Percentiles rank a stretch among this genome's conserved stretches.
phyloP scores from a whole-genome alignment of 2,113 vertebrate genomes.

The Verasper variegatus region DNA sequence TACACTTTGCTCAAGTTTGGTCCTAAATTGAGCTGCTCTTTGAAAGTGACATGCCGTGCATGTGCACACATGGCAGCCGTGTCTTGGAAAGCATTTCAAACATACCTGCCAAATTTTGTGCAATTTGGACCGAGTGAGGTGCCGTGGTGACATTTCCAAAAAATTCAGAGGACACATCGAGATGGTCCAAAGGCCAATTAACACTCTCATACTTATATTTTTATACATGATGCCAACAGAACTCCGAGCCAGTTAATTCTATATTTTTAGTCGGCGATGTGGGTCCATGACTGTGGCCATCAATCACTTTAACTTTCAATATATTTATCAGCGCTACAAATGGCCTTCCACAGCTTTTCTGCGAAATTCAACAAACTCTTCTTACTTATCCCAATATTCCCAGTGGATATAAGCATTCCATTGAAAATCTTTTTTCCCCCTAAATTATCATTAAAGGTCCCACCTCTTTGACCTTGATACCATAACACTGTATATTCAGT shows the following conservation, averaged over 20 bases:
- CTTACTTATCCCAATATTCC: slow-evolving; percentile 29
- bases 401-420: slow-evolving; percentile 5
- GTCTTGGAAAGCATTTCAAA: slow-evolving; percentile 10
- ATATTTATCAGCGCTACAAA: slow-evolving; percentile 33
- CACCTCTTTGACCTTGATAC: too few relatives aligned
- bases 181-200: slow-evolving; percentile 23
- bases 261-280: slow-evolving; percentile 26
- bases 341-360: slow-evolving; percentile 13
- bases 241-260: slow-evolving; percentile 31
- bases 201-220: not conserved
- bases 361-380: slow-evolving; percentile 46
- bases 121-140: slow-evolving; percentile 11
- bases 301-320: slow-evolving; percentile 48
- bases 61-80: not conserved
- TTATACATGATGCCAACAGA: slow-evolving; percentile 7
- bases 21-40: slow-evolving; percentile 14
- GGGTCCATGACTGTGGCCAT: slow-evolving; percentile 25
- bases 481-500: too few relatives aligned
- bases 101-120: slow-evolving; percentile 22
- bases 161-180: slow-evolving; percentile 27
- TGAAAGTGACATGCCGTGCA: slow-evolving; percentile 7
- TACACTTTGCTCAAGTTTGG: not conserved
- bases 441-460: not conserved
- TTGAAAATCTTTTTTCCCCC: slow-evolving; percentile 12
- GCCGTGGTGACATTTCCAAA: slow-evolving; percentile 27